A percentile compares a stretch with the other conserved stretches of the same genome.
Evolutionary conservation across 2,888 invertebrate genomes (phyloP).

Genomic region (Latrodectus elegans): DNA sequence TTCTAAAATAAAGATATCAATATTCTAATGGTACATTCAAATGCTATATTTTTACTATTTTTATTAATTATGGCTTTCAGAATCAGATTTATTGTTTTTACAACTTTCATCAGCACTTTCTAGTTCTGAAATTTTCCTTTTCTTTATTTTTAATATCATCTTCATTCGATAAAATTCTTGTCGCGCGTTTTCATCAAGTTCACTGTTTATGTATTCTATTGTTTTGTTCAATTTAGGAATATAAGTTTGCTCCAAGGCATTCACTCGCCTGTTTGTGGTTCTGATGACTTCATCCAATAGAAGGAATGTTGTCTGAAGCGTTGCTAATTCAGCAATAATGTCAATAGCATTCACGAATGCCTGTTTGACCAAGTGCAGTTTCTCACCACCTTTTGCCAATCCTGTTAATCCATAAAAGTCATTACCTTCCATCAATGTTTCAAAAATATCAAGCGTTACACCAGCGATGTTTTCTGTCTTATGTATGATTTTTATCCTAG

Average conservation of each 20-base stretch:
- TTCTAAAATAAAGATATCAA: too few species aligned
- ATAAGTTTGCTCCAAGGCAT: conserved; percentile 38
- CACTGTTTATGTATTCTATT: conserved; percentile 18
- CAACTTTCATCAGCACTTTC: background rate
- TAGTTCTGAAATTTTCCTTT: background rate
- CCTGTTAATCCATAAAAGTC: conserved; percentile 33
- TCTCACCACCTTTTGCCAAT: conserved; percentile 38
- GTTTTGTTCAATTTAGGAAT: conserved; percentile 46
- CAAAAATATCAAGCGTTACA: conserved; percentile 16
- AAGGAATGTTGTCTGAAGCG: conserved; percentile 50
- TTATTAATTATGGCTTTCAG: too few species aligned
- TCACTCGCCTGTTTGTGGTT: conserved; percentile 40
- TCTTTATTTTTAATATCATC: conserved; percentile 23
- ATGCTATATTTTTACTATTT: too few species aligned
- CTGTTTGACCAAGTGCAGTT: conserved; percentile 17
- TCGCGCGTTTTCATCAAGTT: conserved; percentile 38
- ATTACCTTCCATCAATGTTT: conserved; percentile 3
- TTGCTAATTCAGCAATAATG: conserved; percentile 44
- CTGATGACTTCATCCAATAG: conserved; percentile 45
- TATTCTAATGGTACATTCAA: too few species aligned
- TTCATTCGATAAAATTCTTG: conserved; percentile 55
- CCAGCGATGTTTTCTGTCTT: conserved; percentile 50
- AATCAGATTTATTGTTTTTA: too few species aligned
- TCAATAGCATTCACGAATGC: conserved; percentile 37
- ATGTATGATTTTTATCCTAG: conserved; percentile 25